These are phyloP conservation scores for Dolichopus griseipennis DNA, from an alignment of 2,888 invertebrate species.

Conservation along the genomic window DNA sequence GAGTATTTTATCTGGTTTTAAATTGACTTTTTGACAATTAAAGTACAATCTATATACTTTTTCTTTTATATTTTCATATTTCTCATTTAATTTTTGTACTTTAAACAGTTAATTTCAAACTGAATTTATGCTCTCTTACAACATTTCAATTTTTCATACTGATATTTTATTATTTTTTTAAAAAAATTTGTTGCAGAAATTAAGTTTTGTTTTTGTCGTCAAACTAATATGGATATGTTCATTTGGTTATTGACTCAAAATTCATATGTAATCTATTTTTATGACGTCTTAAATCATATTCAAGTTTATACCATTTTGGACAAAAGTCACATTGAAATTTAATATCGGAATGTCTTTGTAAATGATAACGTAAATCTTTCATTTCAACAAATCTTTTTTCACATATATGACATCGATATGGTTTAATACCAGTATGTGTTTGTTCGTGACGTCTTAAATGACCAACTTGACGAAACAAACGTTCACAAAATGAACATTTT, in stretches of 20 bases:
- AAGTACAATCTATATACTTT: too few species aligned
- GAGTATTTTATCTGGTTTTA: too few species aligned
- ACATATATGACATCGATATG: constrained; percentile 80
- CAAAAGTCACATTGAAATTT: neutral
- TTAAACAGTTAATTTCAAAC: too few species aligned
- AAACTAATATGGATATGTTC: neutral
- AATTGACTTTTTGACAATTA: too few species aligned
- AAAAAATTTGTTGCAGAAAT: too few species aligned
- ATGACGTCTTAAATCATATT: constrained; percentile 1
- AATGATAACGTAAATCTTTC: neutral
- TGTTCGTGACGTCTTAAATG: constrained; percentile 71
- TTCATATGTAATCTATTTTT: constrained; percentile 3
- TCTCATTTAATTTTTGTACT: too few species aligned
- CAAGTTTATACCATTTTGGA: constrained; percentile 4
- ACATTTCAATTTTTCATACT: too few species aligned
- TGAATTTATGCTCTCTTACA: too few species aligned
- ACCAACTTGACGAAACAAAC: constrained; percentile 30
- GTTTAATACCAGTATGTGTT: constrained; percentile 72
- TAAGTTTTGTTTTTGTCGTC: neutral
- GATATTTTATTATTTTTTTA: too few species aligned
- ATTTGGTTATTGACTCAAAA: neutral
- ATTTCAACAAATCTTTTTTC: constrained; percentile 22
- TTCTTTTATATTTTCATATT: too few species aligned
- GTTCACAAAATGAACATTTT: neutral
- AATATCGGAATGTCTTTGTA: neutral